Conservation (phyloP, 2,797 vertebrate genomes). For the Macropus fuliginosus region DNA sequence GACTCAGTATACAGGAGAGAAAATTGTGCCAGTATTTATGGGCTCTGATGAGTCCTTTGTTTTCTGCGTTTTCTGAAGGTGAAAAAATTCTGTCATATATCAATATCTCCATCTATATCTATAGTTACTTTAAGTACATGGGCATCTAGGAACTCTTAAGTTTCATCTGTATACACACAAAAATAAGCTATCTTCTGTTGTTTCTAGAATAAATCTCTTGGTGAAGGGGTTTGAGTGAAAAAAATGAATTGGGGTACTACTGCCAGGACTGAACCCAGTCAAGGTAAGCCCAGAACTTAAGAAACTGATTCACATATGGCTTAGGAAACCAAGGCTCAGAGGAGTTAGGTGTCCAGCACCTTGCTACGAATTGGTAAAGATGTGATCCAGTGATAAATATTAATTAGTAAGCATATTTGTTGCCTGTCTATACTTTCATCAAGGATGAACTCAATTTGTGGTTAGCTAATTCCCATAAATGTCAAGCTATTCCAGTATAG, state of each 20-base stretch:
- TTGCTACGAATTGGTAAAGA: not conserved
- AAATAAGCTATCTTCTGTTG: not conserved
- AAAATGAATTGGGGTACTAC: not conserved
- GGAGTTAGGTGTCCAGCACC: not conserved
- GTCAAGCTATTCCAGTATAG: not conserved
- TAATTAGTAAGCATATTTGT: not conserved
- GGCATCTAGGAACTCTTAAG: not conserved
- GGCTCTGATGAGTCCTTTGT: not conserved
- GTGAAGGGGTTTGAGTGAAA: not conserved
- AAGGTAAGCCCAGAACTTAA: not conserved
- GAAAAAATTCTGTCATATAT: not conserved
- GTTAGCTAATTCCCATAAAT: not conserved
- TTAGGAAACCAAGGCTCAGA: not conserved
- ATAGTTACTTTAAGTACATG: not conserved
- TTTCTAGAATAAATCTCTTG: not conserved
- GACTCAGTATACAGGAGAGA: too few species aligned
- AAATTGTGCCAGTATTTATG: not conserved
- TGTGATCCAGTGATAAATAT: not conserved
- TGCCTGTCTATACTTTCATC: not conserved
- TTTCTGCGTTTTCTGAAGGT: not conserved
- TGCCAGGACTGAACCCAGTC: not conserved
- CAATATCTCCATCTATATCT: not conserved
- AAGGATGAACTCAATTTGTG: not conserved
- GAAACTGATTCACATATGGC: not conserved
- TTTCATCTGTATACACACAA: not conserved